phyloP scores from a whole-genome alignment of 2,113 vertebrate species.

The Brachyistius frenatus region DNA sequence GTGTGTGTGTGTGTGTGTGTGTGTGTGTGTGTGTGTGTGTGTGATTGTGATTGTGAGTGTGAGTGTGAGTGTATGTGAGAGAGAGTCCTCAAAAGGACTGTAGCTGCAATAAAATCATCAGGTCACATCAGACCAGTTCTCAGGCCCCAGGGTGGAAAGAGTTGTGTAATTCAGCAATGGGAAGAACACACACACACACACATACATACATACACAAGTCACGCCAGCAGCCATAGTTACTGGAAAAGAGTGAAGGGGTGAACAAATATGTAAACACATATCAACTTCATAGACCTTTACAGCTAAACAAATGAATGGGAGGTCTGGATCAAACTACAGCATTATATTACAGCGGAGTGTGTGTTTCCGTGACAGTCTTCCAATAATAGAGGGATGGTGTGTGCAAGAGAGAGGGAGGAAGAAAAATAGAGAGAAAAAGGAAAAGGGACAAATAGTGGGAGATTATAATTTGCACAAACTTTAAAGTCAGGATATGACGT shows the following conservation, averaged over 20 bases:
- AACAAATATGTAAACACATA: slow-evolving; percentile 82
- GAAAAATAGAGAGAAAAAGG: slow-evolving; percentile 27
- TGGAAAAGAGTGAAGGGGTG: slow-evolving; percentile 80
- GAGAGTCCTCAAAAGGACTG: slow-evolving; percentile 70
- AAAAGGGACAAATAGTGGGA: slow-evolving; percentile 31
- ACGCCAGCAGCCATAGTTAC: slow-evolving; percentile 66
- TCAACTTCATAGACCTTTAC: slow-evolving; percentile 78
- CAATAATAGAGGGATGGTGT: slow-evolving; percentile 61
- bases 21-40: slow-evolving; percentile 11
- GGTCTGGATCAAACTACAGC: slow-evolving; percentile 77
- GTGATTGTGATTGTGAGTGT: neutral
- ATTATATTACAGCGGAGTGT: slow-evolving; percentile 66
- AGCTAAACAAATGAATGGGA: slow-evolving; percentile 83
- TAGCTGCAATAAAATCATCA: slow-evolving; percentile 84
- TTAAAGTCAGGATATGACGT: slow-evolving; percentile 42
- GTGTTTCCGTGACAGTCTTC: slow-evolving; percentile 66
- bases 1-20: slow-evolving; percentile 17
- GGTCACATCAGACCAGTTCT: slow-evolving; percentile 83
- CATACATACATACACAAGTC: slow-evolving; percentile 25
- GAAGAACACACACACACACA: slow-evolving; percentile 47
- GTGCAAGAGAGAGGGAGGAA: slow-evolving; percentile 9
- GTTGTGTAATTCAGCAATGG: slow-evolving; percentile 80
- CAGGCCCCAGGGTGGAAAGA: slow-evolving; percentile 83
- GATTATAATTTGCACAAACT: slow-evolving; percentile 56
- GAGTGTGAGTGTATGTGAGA: slow-evolving; percentile 42